These are phyloP conservation scores for Ophonus ardosiacus DNA, from an alignment of 2,888 invertebrate species.

Conservation along the genomic window DNA sequence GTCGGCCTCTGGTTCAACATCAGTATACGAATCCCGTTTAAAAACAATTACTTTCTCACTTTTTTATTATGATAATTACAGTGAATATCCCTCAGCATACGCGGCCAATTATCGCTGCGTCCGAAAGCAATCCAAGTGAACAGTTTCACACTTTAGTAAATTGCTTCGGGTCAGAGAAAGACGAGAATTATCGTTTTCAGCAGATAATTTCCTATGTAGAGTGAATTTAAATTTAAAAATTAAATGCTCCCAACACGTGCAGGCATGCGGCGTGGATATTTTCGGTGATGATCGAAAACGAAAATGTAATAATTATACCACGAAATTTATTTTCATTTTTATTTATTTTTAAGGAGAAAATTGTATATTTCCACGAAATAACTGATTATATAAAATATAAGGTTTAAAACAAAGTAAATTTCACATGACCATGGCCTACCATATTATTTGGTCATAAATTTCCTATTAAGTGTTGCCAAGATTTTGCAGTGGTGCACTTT, in stretches of 20 bases:
- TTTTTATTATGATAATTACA: slow-evolving; percentile 53
- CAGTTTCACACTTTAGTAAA: slow-evolving; percentile 40
- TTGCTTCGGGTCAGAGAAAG: slow-evolving; percentile 37
- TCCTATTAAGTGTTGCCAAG: too few relatives aligned
- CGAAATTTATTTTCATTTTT: slow-evolving; percentile 7
- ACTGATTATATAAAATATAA: background rate
- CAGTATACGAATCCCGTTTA: slow-evolving; percentile 32
- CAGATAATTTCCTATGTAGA: slow-evolving; percentile 25
- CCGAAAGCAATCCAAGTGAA: background rate
- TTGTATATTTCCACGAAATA: background rate
- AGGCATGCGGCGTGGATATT: background rate
- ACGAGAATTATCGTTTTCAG: slow-evolving; percentile 36
- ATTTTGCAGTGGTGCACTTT: too few relatives aligned
- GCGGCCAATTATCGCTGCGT: slow-evolving; percentile 45
- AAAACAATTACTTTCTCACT: slow-evolving; percentile 49
- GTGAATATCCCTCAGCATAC: slow-evolving; percentile 28
- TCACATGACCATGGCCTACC: too few relatives aligned
- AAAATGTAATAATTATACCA: slow-evolving; percentile 35
- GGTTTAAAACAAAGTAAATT: too few relatives aligned
- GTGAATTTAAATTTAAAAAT: slow-evolving; percentile 43
- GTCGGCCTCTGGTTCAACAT: slow-evolving; percentile 5
- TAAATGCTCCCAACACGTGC: slow-evolving; percentile 9
- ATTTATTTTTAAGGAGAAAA: background rate
- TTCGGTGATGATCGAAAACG: slow-evolving; percentile 15
- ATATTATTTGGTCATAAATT: too few relatives aligned